Evolutionary conservation across 1,140 invertebrate genomes (phyloP), one percentile per base, ranked within the genome.

Genomic region (Temnothorax curvispinosus): DNA sequence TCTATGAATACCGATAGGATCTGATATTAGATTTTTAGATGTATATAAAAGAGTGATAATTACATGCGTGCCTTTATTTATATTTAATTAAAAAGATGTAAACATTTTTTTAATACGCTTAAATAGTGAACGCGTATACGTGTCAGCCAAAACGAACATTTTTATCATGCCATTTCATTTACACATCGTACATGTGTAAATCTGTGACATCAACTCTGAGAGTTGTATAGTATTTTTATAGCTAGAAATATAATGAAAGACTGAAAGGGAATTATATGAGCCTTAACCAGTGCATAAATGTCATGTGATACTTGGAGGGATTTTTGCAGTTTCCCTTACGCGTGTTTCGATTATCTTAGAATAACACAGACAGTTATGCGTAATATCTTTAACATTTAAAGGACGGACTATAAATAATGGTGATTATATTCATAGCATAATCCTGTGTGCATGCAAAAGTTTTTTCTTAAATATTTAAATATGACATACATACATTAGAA

Each of bases 221-320:
- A 87, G 89, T 91, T 89, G 87, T 56, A 54, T 54, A 47, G 62
- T 86, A 86, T 86, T 11, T 21, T 77, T 87, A 50, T 89, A 87
- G 56, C 38, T 86, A 85, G 80, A 67, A 56, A 84, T 72, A 87
- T 50, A 87, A 74, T 32, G 27, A 87, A 27, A 86, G 90, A 82
- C 76, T 85, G 62, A 76, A 81, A 76, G 65, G 72, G 56, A 54
- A 80, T 71, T 84, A 80, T 84, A 80, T 87, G 78, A 78, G 80
- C 67, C 41, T 86, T 86, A 82, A 75, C 9, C 58, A 67, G 52
- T 75, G 38, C 75, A 86, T 50, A 62, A 84, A 74, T 85, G 65
- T 77, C 64, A 85, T 91, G 90, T 90, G 87, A 91, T 91, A 91
- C 27, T 81, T 75, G 76, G 15, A 78, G 87, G 54, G 84, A 88